phyloP scores from a whole-genome alignment of 2,113 vertebrate genomes.

The Pachycephala philippinensis region DNA sequence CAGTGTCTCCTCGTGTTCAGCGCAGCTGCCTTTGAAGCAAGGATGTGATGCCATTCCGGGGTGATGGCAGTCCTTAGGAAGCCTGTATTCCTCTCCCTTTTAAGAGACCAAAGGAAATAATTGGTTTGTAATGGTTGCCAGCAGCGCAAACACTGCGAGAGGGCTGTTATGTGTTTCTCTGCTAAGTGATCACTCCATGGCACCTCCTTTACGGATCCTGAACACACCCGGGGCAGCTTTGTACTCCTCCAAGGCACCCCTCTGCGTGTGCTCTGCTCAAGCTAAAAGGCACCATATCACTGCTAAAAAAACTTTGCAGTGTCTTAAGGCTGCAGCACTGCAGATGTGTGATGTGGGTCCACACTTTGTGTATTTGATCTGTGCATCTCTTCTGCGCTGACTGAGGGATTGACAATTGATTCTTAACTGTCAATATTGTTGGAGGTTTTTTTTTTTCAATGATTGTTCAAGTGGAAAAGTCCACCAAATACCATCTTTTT shows the following conservation, averaged over 20 bases:
- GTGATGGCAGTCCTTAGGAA: not conserved
- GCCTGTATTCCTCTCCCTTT: not conserved
- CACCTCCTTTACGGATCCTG: rapidly evolving
- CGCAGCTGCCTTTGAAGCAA: not conserved
- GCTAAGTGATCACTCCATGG: not conserved
- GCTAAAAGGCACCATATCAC: not conserved
- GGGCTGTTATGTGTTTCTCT: not conserved
- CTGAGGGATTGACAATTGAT: not conserved
- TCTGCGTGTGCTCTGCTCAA: rapidly evolving
- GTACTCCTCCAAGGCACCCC: rapidly evolving
- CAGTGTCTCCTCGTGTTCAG: not conserved
- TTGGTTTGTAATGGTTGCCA: not conserved
- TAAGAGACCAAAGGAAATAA: not conserved
- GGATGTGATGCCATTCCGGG: rapidly evolving
- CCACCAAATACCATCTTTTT: not conserved
- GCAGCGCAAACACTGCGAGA: not conserved
- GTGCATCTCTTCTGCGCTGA: not conserved
- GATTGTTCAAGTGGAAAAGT: not conserved
- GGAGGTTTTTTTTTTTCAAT: not conserved
- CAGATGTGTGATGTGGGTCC: not conserved
- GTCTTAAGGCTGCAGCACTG: not conserved
- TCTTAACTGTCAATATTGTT: not conserved
- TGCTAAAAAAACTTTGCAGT: not conserved
- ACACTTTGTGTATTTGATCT: rapidly evolving
- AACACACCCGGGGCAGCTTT: not conserved